Percentiles rank a stretch among this genome's conserved stretches.
phyloP scores from a whole-genome alignment of 2,888 invertebrate species.

The Arenicola marina region DNA sequence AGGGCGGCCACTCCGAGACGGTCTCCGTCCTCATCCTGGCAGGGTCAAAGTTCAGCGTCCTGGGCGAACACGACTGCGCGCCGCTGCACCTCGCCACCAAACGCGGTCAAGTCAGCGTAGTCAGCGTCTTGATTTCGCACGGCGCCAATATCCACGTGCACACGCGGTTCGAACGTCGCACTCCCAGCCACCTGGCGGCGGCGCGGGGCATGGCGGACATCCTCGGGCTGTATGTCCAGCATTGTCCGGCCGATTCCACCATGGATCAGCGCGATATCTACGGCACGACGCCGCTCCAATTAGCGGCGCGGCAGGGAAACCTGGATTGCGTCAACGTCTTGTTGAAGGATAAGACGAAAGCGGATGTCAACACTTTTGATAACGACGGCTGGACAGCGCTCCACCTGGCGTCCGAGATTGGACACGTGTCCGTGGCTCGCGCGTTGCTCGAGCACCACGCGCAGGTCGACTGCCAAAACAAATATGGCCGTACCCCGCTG shows the following conservation, averaged over 20 bases:
- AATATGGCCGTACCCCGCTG: constrained; percentile 44
- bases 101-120: constrained; percentile 38
- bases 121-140: constrained; percentile 36
- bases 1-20: constrained; percentile 5
- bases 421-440: constrained; percentile 40
- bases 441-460: constrained; percentile 42
- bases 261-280: constrained; percentile 47
- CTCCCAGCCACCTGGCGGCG: constrained; percentile 50
- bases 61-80: constrained; percentile 37
- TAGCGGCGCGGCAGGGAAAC: constrained; percentile 48
- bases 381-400: constrained; percentile 52
- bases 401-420: constrained; percentile 51
- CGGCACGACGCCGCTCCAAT: constrained; percentile 52
- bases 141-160: constrained; percentile 17
- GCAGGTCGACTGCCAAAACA: constrained; percentile 38
- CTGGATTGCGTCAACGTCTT: constrained; percentile 38
- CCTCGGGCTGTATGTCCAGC: constrained; percentile 32
- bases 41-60: constrained; percentile 38
- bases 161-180: constrained; percentile 40
- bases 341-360: constrained; percentile 35
- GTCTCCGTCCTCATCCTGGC: constrained; percentile 39
- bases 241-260: constrained; percentile 37
- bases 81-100: constrained; percentile 51
- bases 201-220: constrained; percentile 40
- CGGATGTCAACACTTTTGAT: constrained; percentile 42